Conservation (phyloP, 2,797 vertebrate genomes). For the Crocodylus rhombifer region DNA sequence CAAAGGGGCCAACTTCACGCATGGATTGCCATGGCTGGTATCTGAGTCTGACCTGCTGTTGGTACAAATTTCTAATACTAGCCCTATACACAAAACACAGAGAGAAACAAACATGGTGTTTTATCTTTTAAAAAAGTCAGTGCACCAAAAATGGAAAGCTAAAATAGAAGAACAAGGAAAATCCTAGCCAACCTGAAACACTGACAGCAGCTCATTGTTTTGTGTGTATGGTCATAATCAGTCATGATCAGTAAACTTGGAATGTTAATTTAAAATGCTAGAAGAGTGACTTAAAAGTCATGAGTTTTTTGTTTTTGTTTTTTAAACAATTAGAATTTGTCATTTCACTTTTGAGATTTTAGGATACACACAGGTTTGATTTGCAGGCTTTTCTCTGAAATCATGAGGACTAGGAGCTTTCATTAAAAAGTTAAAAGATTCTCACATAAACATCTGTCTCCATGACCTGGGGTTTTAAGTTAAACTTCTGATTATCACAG, state of each 20-base stretch:
- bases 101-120: constrained; percentile 17
- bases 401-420: neutral
- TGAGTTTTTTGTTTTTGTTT: neutral
- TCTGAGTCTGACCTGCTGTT: constrained; percentile 47
- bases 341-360: neutral
- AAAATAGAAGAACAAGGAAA: constrained; percentile 20
- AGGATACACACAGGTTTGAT: neutral
- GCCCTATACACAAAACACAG: constrained; percentile 71
- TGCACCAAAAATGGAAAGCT: neutral
- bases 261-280: no score
- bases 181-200: neutral
- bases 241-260: neutral
- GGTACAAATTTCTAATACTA: constrained; percentile 64
- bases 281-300: neutral
- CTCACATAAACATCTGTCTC: neutral
- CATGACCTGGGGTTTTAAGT: neutral
- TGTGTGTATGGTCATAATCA: neutral
- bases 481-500: neutral
- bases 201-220: neutral
- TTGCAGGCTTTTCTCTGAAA: neutral
- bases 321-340: neutral
- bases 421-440: neutral
- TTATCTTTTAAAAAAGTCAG: constrained; percentile 35
- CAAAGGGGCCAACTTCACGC: constrained; percentile 75
- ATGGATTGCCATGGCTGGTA: constrained; percentile 70